phyloP scores from a whole-genome alignment of 2,888 invertebrate species.

The Eilema caniola region DNA sequence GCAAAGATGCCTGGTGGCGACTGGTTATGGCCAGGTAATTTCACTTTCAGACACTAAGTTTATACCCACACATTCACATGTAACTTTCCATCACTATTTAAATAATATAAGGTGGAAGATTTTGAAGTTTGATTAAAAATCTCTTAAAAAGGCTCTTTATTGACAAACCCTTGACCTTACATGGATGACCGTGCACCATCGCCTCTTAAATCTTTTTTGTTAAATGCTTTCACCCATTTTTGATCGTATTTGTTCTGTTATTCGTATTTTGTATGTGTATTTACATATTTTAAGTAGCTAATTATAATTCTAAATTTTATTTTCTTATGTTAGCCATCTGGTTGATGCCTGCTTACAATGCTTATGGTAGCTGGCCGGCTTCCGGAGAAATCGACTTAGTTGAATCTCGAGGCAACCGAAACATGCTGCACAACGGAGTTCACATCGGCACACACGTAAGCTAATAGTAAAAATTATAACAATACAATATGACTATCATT shows the following conservation, averaged over 20 bases:
- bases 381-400: constrained; percentile 91
- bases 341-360: constrained; percentile 89
- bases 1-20: constrained; percentile 91
- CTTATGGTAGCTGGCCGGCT: constrained; percentile 90
- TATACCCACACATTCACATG: too few species aligned
- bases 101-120: too few species aligned
- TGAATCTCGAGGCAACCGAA: constrained; percentile 89
- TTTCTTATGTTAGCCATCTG: constrained; percentile 86
- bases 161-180: too few species aligned
- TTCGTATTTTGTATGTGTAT: background rate
- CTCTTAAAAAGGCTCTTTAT: too few species aligned
- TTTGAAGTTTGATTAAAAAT: too few species aligned
- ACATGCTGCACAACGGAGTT: constrained; percentile 77
- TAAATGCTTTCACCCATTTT: too few species aligned
- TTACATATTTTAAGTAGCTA: background rate
- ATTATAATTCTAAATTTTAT: background rate
- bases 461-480: background rate
- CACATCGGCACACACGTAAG: constrained; percentile 86
- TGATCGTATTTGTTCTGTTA: too few species aligned
- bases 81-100: too few species aligned
- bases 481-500: background rate
- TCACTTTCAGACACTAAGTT: too few species aligned
- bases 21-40: constrained; percentile 88
- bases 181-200: too few species aligned
- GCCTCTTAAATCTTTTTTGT: too few species aligned